Percentiles rank a stretch among this genome's conserved stretches.
Evolutionary conservation across 2,113 vertebrate genomes (phyloP).

Genomic region (Leucosticte australis): DNA sequence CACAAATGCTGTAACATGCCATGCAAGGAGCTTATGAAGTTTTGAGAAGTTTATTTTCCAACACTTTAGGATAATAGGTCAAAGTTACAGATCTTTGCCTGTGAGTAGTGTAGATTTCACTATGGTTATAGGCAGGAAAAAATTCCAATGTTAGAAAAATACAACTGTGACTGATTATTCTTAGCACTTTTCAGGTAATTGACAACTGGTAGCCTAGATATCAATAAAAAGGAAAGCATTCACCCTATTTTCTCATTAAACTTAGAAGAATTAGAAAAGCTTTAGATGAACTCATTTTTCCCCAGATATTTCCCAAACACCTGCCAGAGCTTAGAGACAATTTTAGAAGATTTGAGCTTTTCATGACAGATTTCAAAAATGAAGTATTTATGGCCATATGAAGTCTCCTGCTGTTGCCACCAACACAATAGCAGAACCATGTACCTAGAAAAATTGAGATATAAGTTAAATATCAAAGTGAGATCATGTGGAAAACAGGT

Average conservation of each 20-base stretch:
- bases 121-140: background rate
- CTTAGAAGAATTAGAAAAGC: background rate
- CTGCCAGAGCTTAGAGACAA: background rate
- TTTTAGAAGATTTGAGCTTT: background rate
- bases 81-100: background rate
- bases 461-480: background rate
- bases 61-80: background rate
- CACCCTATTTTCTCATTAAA: background rate
- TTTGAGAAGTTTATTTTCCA: background rate
- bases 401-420: background rate
- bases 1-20: background rate
- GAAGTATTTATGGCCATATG: background rate
- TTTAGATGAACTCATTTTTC: background rate
- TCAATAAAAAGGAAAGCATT: background rate
- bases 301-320: background rate
- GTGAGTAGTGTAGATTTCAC: background rate
- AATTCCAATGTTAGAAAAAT: background rate
- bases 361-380: background rate
- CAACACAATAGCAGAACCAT: background rate
- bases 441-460: background rate
- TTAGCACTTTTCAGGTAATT: background rate
- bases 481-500: background rate
- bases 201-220: background rate
- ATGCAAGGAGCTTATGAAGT: background rate
- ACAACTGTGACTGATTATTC: background rate